Evolutionary conservation across 2,113 vertebrate species (phyloP), one percentile per base, ranked within the genome.

Genomic region (Mesocricetus auratus): DNA sequence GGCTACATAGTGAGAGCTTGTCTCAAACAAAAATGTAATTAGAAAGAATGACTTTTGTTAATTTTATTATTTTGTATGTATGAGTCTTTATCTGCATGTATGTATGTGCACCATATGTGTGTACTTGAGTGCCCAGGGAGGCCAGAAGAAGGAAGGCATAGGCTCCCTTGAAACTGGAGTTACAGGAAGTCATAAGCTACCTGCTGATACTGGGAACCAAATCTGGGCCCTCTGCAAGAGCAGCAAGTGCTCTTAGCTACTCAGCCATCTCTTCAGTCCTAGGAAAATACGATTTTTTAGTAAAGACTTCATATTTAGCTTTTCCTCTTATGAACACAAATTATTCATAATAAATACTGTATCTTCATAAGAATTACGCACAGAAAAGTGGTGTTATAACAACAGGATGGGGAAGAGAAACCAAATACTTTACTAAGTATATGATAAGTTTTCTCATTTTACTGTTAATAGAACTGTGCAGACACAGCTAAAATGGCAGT

Each of bases 321-420:
- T 93, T 89, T 93, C 17, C 75, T 86, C 82, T 58, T 47, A 56
- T 83, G 78, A 12, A 75, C 7, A 75, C 60, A 89, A 47, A 47
- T 17, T 2, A 3, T 68, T 56, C 56, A 22, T 26, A 47, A 16
- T 39, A 17, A 45, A 71, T 58, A 21, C 50, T 24, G 90, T 7
- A 47, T 69, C 7, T 74, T 89, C 5, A 0, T 58, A 15, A 7
- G 31, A 94, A 92, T 82, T 82, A 22, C 47, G 31, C 31, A 71
- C 7, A 6, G 7, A 83, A 53, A 82, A 81, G 64, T 74, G 47
- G 78, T 47, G 7, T 45, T 85, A 24, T 64, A 29, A 31, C 36
- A 60, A 68, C 31, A 93, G 50, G 62, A 45, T 90, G 36, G 33
- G 66, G 92, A 86, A 96, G 29, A 92, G 13, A 96, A 91, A 74